Conservation (phyloP, 2,888 invertebrate species). For the Clepsis dumicolana region DNA sequence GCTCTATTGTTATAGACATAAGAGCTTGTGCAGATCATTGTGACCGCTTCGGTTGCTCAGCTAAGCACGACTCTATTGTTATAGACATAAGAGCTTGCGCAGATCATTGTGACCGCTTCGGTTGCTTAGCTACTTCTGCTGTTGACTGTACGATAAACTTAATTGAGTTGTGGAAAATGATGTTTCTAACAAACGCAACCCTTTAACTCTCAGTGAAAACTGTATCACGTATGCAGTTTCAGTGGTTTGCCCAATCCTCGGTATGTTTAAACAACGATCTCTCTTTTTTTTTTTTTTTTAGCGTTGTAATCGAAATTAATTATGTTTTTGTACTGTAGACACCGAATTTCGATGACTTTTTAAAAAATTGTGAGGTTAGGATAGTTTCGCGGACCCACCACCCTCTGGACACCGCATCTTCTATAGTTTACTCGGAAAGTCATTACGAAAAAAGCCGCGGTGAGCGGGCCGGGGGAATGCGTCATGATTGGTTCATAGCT, state of each 20-base stretch:
- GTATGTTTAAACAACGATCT: constrained; percentile 43
- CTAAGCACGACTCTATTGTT: too few relatives aligned
- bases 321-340: constrained; percentile 39
- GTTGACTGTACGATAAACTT: background rate
- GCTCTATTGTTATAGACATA: too few relatives aligned
- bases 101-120: too few relatives aligned
- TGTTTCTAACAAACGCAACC: constrained; percentile 29
- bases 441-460: too few relatives aligned
- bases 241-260: constrained; percentile 38
- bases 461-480: too few relatives aligned
- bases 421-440: too few relatives aligned
- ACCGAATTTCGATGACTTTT: constrained; percentile 42
- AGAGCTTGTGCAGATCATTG: too few relatives aligned
- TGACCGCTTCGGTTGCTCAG: too few relatives aligned
- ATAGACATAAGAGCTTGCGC: too few relatives aligned
- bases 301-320: constrained; percentile 31
- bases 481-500: too few relatives aligned
- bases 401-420: too few relatives aligned
- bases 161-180: constrained; percentile 27
- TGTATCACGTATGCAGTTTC: constrained; percentile 37
- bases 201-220: constrained; percentile 30
- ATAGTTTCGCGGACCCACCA: constrained; percentile 22
- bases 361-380: constrained; percentile 30
- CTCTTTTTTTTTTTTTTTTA: constrained; percentile 34
- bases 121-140: too few relatives aligned